phyloP scores from a whole-genome alignment of 2,113 vertebrate genomes.

The Tragelaphus buxtoni region DNA sequence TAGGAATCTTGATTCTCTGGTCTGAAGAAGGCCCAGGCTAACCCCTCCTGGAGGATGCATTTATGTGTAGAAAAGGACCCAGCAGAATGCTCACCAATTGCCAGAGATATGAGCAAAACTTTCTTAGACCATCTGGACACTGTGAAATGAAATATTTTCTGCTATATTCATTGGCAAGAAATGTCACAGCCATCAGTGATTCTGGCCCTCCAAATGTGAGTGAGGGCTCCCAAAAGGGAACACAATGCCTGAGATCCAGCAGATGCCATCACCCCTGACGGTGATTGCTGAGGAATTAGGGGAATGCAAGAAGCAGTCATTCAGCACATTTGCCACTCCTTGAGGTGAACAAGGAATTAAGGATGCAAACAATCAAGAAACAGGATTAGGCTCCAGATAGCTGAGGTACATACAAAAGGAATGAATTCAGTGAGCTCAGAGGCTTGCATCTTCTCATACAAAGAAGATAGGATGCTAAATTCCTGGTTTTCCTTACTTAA shows the following conservation, averaged over 20 bases:
- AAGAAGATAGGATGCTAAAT: background rate
- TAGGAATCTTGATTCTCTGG: background rate
- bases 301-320: background rate
- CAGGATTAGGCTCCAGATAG: background rate
- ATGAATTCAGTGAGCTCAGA: background rate
- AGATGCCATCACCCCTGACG: accelerated
- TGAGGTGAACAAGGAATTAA: background rate
- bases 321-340: background rate
- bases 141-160: background rate
- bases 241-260: background rate
- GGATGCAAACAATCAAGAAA: background rate
- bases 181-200: background rate
- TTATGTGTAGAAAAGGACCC: accelerated
- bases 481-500: background rate
- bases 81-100: background rate
- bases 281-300: background rate
- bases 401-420: background rate
- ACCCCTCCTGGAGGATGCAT: background rate
- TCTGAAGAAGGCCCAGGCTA: background rate
- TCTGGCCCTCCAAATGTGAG: background rate
- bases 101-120: background rate
- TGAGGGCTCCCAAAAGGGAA: background rate
- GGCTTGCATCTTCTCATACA: background rate
- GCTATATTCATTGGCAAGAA: background rate
- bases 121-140: background rate